Conservation (phyloP, 2,888 invertebrate species). For the Hecatera dysodea region DNA sequence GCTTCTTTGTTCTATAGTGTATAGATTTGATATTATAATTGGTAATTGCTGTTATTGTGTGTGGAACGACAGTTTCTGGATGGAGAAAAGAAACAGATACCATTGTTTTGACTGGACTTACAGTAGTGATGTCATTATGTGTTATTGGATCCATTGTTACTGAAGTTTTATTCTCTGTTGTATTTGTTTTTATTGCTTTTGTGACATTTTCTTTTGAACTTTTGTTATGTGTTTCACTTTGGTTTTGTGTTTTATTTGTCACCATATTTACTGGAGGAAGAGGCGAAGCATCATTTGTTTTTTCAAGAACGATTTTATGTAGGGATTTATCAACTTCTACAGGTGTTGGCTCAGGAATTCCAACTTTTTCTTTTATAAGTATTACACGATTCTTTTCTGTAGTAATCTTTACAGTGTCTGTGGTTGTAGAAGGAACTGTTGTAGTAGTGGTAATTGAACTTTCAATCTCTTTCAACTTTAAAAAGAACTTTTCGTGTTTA, state of each 20-base stretch:
- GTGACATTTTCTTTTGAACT: slow-evolving; percentile 16
- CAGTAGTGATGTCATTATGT: slow-evolving; percentile 34
- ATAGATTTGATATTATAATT: slow-evolving; percentile 85
- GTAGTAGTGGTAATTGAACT: slow-evolving; percentile 12
- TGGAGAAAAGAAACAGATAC: slow-evolving; percentile 47
- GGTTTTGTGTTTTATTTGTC: slow-evolving; percentile 4
- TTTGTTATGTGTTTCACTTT: slow-evolving; percentile 8
- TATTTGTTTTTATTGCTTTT: slow-evolving; percentile 8
- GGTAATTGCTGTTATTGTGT: slow-evolving; percentile 84
- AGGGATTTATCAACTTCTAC: slow-evolving; percentile 14
- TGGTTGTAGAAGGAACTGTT: background rate
- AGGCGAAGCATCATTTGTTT: slow-evolving; percentile 13
- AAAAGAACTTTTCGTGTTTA: slow-evolving; percentile 83
- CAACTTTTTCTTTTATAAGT: slow-evolving; percentile 21
- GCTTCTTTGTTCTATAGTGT: slow-evolving; percentile 86
- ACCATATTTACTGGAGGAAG: slow-evolving; percentile 16
- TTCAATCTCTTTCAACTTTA: slow-evolving; percentile 67
- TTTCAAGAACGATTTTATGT: slow-evolving; percentile 38
- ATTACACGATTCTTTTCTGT: slow-evolving; percentile 26
- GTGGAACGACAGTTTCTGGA: slow-evolving; percentile 66
- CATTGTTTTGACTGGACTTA: slow-evolving; percentile 27
- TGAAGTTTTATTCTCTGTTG: slow-evolving; percentile 18
- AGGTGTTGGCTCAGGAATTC: background rate
- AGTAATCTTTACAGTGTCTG: background rate
- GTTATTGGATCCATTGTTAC: background rate